Evolutionary conservation across 2,888 invertebrate genomes (phyloP).

Genomic region (Ferrisia virgata): DNA sequence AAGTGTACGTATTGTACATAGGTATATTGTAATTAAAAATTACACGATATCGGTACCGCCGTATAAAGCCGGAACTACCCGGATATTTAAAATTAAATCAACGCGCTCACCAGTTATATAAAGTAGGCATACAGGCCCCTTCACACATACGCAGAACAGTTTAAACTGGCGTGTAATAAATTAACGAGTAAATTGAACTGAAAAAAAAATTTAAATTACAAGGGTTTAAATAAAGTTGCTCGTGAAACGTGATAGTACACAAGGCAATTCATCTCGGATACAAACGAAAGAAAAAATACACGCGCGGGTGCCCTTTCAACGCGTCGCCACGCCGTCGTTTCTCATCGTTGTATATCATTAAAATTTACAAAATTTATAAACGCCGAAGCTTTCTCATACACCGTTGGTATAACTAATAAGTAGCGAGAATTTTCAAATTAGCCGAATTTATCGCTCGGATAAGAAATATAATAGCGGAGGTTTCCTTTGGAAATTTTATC

Average conservation of each 20-base stretch:
- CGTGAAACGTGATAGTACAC: constrained; percentile 4
- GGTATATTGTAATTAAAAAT: neutral
- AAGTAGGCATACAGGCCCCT: neutral
- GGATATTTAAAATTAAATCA: neutral
- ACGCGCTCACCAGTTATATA: neutral
- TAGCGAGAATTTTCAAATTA: neutral
- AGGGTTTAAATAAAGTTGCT: neutral
- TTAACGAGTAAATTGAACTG: constrained; percentile 18
- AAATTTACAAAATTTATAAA: constrained; percentile 19
- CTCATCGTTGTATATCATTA: neutral
- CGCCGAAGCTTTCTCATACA: neutral
- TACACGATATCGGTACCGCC: too few species aligned
- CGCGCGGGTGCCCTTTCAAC: neutral
- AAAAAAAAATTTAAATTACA: constrained; percentile 26
- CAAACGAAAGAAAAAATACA: neutral
- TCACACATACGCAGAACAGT: neutral
- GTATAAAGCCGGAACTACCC: neutral
- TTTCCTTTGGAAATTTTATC: neutral
- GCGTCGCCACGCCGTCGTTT: neutral
- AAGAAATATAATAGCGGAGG: neutral
- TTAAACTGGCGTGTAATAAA: neutral
- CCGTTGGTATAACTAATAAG: neutral
- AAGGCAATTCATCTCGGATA: neutral
- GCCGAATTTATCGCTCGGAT: constrained; percentile 3
- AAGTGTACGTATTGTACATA: too few species aligned